phyloP scores from a whole-genome alignment of 1,140 invertebrate species.

The Sycophila sp. region DNA sequence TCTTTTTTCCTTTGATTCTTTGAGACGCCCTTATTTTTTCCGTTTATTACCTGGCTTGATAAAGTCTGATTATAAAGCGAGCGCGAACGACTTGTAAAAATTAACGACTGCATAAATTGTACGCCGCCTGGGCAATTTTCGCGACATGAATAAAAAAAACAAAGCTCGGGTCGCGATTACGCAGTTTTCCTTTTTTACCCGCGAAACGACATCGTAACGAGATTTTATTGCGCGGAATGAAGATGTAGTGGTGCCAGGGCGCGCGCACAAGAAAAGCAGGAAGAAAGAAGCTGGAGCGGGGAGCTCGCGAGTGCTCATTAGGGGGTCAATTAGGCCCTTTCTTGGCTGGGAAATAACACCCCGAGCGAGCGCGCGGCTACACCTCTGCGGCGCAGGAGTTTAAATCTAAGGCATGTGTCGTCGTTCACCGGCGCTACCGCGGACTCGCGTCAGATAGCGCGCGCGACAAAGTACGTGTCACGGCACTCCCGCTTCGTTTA shows the following conservation, averaged over 20 bases:
- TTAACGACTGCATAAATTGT: no score
- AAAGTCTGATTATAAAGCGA: background rate
- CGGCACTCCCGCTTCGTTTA: slow-evolving; percentile 61
- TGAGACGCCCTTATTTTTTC: background rate
- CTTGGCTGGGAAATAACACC: slow-evolving; percentile 14
- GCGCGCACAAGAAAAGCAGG: background rate
- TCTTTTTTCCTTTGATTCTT: background rate
- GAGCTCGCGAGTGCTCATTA: slow-evolving; percentile 11
- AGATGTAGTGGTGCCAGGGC: slow-evolving; percentile 4
- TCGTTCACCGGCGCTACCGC: background rate
- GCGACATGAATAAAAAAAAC: no score
- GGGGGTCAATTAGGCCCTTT: slow-evolving; percentile 18
- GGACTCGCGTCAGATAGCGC: slow-evolving; percentile 54
- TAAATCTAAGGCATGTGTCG: background rate
- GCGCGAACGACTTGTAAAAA: background rate
- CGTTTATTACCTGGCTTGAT: background rate
- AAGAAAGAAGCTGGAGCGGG: background rate
- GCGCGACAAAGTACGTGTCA: slow-evolving; percentile 63
- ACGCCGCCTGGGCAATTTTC: slow-evolving; percentile 1
- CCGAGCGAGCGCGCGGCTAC: background rate
- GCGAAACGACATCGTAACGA: slow-evolving; percentile 20
- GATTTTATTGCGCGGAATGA: slow-evolving; percentile 27
- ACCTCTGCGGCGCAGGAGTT: background rate
- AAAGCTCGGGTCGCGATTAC: background rate
- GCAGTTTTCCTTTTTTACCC: background rate